Base-by-base conservation (phyloP, 2,797 vertebrate species). In the Chromis chromis region DNA sequence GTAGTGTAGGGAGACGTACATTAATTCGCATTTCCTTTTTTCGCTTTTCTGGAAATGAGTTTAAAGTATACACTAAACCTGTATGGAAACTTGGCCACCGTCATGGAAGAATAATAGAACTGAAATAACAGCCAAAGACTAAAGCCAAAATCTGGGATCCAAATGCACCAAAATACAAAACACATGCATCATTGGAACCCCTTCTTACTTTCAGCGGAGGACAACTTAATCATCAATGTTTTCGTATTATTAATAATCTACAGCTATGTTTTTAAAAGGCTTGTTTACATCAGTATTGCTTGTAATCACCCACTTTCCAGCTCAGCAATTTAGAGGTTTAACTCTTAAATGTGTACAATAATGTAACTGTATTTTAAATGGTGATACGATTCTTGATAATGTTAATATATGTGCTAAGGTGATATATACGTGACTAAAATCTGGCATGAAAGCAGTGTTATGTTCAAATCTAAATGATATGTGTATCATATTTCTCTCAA, bases 391-490 rank as follows among this genome's bases (percentile, higher is more conserved):
- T 28, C 44, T 19, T 40, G 11, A 68, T 52, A 71, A 31, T 50
- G 36, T 58, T 65, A 70, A 79, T 48, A 64, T 40, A 25, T 56
- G 19, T 50, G 33, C 49, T 68, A 48, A 78, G 28, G 39, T 71
- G 19, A 69, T 14, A 78, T 58, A 8, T 50, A 31, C 53, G 61
- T 60, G 24, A 56, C 73, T 60, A 28, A 82, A 79, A 86, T 69
- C 46, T 82, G 81, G 74, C 78, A 75, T 74, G 44, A 71, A 25
- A 4, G n/a, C 60, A 25, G 8, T 65, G 55, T 78, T 75, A 56
- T 86, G 76, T 79, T 86, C 48, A 89, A 78, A 83, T 83, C 75
- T 83, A 82, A 87, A 79, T 81, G 81, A 90, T 87, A 83, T 61
- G 65, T 53, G 50, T 82, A 85, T 91, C 79, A 42, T 55, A 71